Percentiles rank a stretch among this genome's conserved stretches.
Evolutionary conservation across 2,888 invertebrate genomes (phyloP).

Genomic region (Thereva unica): DNA sequence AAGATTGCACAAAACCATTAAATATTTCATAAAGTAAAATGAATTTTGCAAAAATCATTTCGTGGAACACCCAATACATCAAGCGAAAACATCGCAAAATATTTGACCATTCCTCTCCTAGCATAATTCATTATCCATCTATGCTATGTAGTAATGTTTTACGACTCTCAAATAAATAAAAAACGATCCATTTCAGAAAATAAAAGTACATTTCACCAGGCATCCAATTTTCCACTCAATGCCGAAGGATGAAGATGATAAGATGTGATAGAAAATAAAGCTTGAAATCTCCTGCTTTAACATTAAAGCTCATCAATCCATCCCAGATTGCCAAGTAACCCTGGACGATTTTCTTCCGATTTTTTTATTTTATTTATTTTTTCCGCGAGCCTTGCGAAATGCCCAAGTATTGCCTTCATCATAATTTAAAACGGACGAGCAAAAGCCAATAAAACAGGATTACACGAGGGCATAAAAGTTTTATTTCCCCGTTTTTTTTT

Average conservation of each 20-base stretch:
- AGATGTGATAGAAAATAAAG: slow-evolving; percentile 30
- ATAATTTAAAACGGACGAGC: slow-evolving; percentile 16
- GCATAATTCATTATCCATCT: too few relatives aligned
- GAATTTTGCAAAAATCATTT: too few relatives aligned
- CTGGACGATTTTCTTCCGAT: too few relatives aligned
- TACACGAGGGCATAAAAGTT: slow-evolving; percentile 23
- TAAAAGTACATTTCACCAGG: too few relatives aligned
- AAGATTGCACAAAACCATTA: too few relatives aligned
- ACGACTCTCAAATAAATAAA: too few relatives aligned
- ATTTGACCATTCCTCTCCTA: too few relatives aligned
- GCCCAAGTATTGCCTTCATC: slow-evolving; percentile 1
- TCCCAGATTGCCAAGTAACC: neutral
- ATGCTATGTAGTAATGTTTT: too few relatives aligned
- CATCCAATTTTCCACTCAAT: slow-evolving; percentile 11
- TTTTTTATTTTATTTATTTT: neutral
- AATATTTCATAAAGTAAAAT: too few relatives aligned
- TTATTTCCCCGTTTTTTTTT: slow-evolving; percentile 5
- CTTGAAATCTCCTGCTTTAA: neutral
- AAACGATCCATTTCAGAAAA: too few relatives aligned
- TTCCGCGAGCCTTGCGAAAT: slow-evolving; percentile 5
- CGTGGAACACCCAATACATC: too few relatives aligned
- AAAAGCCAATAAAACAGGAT: slow-evolving; percentile 16
- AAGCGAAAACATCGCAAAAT: too few relatives aligned
- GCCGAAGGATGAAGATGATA: slow-evolving; percentile 5
- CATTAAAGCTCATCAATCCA: slow-evolving; percentile 23